Evolutionary conservation across 2,888 invertebrate genomes (phyloP).

Genomic region (Microplitis manilae): DNA sequence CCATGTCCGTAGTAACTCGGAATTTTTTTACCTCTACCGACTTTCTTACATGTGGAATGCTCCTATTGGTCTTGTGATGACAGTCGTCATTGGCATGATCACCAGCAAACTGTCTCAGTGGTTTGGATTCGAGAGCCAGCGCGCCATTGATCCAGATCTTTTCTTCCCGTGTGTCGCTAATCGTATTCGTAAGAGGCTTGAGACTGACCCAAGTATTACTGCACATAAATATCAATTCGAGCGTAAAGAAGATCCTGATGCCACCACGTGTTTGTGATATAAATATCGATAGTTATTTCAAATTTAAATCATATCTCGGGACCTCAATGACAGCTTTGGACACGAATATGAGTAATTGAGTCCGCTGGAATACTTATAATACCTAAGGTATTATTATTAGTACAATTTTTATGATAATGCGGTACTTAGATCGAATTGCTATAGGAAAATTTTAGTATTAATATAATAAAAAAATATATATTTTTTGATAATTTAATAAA

Average conservation of each 20-base stretch:
- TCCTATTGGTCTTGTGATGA: constrained; percentile 82
- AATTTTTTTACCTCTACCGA: constrained; percentile 62
- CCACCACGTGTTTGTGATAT: constrained; percentile 38
- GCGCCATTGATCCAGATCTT: constrained; percentile 58
- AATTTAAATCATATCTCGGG: too few relatives aligned
- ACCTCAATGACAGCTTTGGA: too few relatives aligned
- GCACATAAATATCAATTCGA: constrained; percentile 53
- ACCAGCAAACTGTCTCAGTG: constrained; percentile 66
- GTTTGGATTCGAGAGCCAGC: constrained; percentile 32
- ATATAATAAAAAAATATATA: too few relatives aligned
- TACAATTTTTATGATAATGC: too few relatives aligned
- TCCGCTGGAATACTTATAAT: too few relatives aligned
- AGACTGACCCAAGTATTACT: constrained; percentile 13
- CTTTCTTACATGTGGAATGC: constrained; percentile 88
- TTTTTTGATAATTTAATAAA: too few relatives aligned
- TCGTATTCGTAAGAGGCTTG: constrained; percentile 53
- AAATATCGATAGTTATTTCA: too few relatives aligned
- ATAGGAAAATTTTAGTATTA: too few relatives aligned
- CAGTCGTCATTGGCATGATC: constrained; percentile 80
- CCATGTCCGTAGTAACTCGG: constrained; percentile 38
- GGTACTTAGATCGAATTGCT: too few relatives aligned
- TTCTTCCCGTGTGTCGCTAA: constrained; percentile 61
- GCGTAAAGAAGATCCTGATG: constrained; percentile 3
- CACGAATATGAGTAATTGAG: too few relatives aligned
- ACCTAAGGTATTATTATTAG: too few relatives aligned